A percentile compares a stretch with the other conserved stretches of the same genome.
phyloP scores from a whole-genome alignment of 92 coral and sea anemone genomes.

The Phenganax marumi region DNA sequence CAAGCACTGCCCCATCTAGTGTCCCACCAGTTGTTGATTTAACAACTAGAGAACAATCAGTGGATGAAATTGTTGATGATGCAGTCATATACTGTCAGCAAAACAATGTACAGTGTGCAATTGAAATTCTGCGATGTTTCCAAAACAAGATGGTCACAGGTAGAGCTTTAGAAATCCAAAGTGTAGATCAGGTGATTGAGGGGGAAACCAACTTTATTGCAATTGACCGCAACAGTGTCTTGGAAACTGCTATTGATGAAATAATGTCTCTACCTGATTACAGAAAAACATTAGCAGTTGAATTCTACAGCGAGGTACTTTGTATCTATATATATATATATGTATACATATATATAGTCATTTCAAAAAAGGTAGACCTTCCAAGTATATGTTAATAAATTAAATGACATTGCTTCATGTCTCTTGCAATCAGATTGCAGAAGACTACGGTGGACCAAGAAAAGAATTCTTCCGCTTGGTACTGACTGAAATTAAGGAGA shows the following conservation, averaged over 20 bases:
- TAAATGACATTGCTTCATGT: background rate
- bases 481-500: background rate
- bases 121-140: constrained; percentile 27
- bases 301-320: constrained; percentile 28
- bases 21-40: constrained; percentile 37
- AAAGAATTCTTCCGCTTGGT: no score
- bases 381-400: background rate
- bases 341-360: background rate
- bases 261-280: constrained; percentile 10
- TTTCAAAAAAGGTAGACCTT: background rate
- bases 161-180: constrained; percentile 35
- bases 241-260: constrained; percentile 33
- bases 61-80: constrained; percentile 27
- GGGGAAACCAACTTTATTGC: constrained; percentile 38
- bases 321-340: background rate
- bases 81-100: constrained; percentile 21
- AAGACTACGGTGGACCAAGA: no score
- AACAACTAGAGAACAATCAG: constrained; percentile 23
- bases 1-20: no score
- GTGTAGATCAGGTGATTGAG: constrained; percentile 39
- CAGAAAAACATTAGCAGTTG: constrained; percentile 27
- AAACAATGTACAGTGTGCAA: background rate
- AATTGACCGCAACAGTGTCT: constrained; percentile 31
- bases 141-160: constrained; percentile 42
- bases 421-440: no score